Evolutionary conservation across 2,113 vertebrate species (phyloP).

Genomic region (Mesitornis unicolor): DNA sequence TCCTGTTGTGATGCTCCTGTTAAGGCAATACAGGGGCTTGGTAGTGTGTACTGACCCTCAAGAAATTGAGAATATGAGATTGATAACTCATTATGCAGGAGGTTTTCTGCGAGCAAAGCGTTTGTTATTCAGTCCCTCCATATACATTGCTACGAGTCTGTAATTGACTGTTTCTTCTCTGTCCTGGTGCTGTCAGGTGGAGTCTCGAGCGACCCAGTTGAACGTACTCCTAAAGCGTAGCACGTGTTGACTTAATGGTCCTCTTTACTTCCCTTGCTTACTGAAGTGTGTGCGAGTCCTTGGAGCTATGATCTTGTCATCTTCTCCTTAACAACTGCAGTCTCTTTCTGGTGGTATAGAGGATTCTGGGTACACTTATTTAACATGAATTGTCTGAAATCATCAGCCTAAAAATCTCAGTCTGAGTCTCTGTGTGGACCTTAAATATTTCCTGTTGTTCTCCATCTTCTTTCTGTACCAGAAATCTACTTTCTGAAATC

Average conservation of each 20-base stretch:
- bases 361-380: neutral
- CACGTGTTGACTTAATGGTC: rapidly evolving
- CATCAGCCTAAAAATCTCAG: neutral
- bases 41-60: rapidly evolving
- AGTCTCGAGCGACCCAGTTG: neutral
- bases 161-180: neutral
- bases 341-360: neutral
- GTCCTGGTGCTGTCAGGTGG: neutral
- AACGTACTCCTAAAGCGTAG: rapidly evolving
- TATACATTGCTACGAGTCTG: rapidly evolving
- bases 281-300: neutral
- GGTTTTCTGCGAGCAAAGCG: neutral
- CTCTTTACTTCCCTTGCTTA: neutral
- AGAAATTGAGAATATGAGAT: rapidly evolving
- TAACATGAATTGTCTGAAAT: neutral
- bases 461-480: neutral
- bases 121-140: neutral
- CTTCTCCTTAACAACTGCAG: neutral
- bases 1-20: rapidly evolving
- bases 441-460: neutral
- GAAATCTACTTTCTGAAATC: neutral
- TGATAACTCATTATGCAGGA: neutral
- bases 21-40: rapidly evolving
- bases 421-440: neutral
- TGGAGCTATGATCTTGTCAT: neutral